Base-by-base conservation (phyloP, 2,888 invertebrate species). In the Polylopha cassiicola region DNA sequence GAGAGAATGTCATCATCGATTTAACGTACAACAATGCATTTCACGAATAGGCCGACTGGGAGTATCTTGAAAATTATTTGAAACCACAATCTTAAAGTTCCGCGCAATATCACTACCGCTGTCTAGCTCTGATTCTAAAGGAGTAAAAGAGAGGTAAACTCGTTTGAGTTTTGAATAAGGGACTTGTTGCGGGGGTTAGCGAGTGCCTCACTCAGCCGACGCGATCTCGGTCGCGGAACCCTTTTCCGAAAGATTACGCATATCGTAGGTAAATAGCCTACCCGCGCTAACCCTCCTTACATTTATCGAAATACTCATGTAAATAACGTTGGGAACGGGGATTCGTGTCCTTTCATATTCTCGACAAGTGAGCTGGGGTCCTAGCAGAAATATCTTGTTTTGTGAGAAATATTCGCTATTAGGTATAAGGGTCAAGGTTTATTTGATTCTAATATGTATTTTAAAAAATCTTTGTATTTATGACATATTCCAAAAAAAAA, bases 201-300 rank as follows among this genome's bases (percentile, higher is more conserved):
- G 43, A 51, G 52, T 29, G 36, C 36, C 36, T 36, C 41, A 41
- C 36, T 41, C 11, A 59, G 58, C 58, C 56, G 58, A 38, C 33
- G 51, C 54, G 58, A 55, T 53, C 57, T 43, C 53, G 46, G 42
- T 50, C 51, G 46, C 46, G 44, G 47, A 64, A 70, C 76, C 78
- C 74, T 73, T 79, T 73, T 73, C 70, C 65, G 49, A 62, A 58
- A 79, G 77, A 79, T 81, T 78, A 78, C 74, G 61, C 71, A 62
- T 72, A 74, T 79, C 54, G 56, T 50, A 65, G 65, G 69, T 67
- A 73, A 67, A 72, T 70, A 69, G 63, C 58, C 54, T 43, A 49
- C 39, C 37, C 48, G 29, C 51, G 46, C 51, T 50, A 58, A 59
- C 65, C 67, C 64, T 63, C 61, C 61, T 65, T 62, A 74, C 65